Evolutionary conservation across 2,113 vertebrate species (phyloP).

Genomic region (Aphelocoma coerulescens): DNA sequence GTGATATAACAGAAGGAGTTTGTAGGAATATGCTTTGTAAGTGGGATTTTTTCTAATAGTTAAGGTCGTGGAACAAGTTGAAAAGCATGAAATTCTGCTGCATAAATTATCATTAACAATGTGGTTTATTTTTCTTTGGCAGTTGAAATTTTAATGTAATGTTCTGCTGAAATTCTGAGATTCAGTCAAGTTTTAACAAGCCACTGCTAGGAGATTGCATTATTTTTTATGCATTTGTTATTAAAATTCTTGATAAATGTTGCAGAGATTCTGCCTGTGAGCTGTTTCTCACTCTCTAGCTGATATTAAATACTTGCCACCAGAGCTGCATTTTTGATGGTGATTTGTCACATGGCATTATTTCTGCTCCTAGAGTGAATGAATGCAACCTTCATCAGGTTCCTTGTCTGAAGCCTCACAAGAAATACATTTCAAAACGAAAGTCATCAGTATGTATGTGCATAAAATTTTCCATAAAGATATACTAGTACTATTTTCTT

Average conservation of each 20-base stretch:
- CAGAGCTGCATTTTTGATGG: constrained; percentile 18
- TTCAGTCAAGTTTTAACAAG: constrained; percentile 51
- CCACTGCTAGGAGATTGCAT: background rate
- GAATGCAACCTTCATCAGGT: constrained; percentile 11
- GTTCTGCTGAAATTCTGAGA: constrained; percentile 20
- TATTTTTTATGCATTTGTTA: constrained; percentile 44
- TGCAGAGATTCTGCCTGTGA: constrained; percentile 40
- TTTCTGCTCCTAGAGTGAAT: constrained; percentile 11
- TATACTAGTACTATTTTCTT: background rate
- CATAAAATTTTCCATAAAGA: constrained; percentile 36
- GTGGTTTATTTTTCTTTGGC: constrained; percentile 29
- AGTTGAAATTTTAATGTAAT: constrained; percentile 46
- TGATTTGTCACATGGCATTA: constrained; percentile 45
- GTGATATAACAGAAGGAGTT: background rate
- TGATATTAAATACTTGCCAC: constrained; percentile 38
- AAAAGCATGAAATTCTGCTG: constrained; percentile 29
- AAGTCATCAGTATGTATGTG: background rate
- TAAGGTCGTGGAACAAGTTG: background rate
- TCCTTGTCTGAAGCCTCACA: constrained; percentile 20
- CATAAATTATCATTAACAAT: constrained; percentile 48
- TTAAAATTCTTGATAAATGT: constrained; percentile 60
- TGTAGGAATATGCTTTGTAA: background rate
- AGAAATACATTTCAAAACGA: constrained; percentile 16
- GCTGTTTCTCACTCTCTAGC: constrained; percentile 9
- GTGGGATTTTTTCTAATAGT: background rate